Evolutionary conservation across 1,140 invertebrate species (phyloP).

Genomic region (Brachionus koreanus): DNA sequence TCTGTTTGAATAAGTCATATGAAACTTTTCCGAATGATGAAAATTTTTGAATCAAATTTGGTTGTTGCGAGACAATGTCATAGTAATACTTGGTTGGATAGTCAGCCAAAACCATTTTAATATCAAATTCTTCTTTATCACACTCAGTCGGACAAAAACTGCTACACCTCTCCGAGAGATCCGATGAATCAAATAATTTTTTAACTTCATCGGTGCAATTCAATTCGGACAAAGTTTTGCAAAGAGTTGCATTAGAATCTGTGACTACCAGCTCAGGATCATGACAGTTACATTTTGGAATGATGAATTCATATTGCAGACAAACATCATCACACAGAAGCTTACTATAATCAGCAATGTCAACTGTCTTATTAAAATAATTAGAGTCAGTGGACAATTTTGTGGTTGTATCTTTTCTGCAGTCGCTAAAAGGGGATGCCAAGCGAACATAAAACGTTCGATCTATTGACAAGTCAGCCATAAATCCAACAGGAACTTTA

Average conservation of each 20-base stretch:
- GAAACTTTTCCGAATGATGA: neutral
- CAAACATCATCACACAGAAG: constrained; percentile 2
- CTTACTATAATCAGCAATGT: neutral
- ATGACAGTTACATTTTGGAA: constrained; percentile 3
- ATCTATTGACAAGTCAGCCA: neutral
- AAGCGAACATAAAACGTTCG: constrained; percentile 22
- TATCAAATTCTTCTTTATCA: neutral
- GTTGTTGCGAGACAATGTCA: neutral
- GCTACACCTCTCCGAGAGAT: neutral
- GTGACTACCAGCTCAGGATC: neutral
- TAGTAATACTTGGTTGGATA: constrained; percentile 24
- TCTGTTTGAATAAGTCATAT: neutral
- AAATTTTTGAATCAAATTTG: constrained; percentile 7
- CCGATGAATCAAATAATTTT: neutral
- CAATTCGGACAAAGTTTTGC: neutral
- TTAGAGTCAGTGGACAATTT: neutral
- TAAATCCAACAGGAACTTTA: neutral
- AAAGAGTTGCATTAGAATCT: neutral
- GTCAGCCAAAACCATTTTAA: neutral
- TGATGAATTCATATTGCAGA: neutral
- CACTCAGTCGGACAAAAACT: constrained; percentile 19
- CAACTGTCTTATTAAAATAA: constrained; percentile 22
- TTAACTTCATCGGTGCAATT: neutral
- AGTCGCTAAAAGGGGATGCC: neutral
- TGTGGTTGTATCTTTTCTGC: neutral